Evolutionary conservation across 2,888 invertebrate genomes (phyloP), one percentile per base, ranked within the genome.

Genomic region (Tiliacea aurago): DNA sequence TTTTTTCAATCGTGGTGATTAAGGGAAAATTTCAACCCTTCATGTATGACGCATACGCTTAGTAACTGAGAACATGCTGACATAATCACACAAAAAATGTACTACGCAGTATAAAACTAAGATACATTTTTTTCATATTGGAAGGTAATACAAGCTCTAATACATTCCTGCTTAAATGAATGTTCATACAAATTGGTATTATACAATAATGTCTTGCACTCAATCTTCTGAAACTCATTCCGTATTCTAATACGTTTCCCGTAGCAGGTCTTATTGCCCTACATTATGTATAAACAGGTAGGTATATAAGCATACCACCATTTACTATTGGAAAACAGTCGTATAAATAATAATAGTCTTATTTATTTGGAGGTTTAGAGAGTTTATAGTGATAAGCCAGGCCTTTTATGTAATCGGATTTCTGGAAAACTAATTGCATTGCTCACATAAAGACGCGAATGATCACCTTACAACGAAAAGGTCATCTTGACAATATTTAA

Each of bases 401-500:
- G 13, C 7, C 18, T 67, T 81, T 74, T 72, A 79, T 77, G 64
- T 78, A 84, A 85, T 53, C 13, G 18, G 41, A 74, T 77, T 76
- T 56, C 71, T 65, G n/a, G 41, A 74, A 76, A 86, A 83, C 70
- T 85, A 84, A 81, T 81, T 65, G 65, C 18, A 72, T 75, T 83
- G 65, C 61, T 69, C 73, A 66, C 13, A 64, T 67, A 55, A 69
- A 74, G 83, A 84, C 71, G 64, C 72, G 47, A 78, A 69, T 72
- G 59, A n/a, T 78, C 71, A 78, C 68, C 77, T 76, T 70, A 67
- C 20, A 41, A n/a, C 10, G 18, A 84, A 83, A 86, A 87, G 87
- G 87, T 86, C 87, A 85, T 74, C 53, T 73, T 70, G 51, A 33
- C 43, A 56, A 65, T 81, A 70, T 68, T 41, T 78, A 23, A 64